Percentiles rank a stretch among this genome's conserved stretches.
Evolutionary conservation across 2,888 invertebrate species (phyloP).

Genomic region (Gonocerus acuteangulatus): DNA sequence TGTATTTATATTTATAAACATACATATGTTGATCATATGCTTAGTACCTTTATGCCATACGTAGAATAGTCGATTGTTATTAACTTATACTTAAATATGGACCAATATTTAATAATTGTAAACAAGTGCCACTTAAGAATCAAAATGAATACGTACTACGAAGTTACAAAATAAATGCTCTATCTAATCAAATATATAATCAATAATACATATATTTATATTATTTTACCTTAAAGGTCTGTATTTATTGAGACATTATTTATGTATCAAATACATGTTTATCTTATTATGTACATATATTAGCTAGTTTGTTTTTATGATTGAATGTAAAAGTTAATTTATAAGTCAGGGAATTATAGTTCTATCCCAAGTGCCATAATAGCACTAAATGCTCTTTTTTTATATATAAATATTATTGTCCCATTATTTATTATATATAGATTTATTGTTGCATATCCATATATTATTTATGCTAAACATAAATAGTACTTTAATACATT

Average conservation of each 20-base stretch:
- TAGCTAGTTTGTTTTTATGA: background rate
- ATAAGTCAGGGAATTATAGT: constrained; percentile 20
- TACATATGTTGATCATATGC: background rate
- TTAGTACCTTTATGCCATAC: constrained; percentile 32
- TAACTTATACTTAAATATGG: constrained; percentile 18
- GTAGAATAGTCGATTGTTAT: constrained; percentile 20
- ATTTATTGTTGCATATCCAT: constrained; percentile 3
- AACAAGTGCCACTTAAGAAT: constrained; percentile 15
- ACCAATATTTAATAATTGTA: constrained; percentile 11
- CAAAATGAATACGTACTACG: constrained; percentile 17
- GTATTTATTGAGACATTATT: background rate
- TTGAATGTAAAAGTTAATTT: constrained; percentile 11
- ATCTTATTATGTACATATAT: background rate
- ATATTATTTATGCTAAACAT: background rate
- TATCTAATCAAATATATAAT: constrained; percentile 4
- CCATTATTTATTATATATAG: constrained; percentile 15
- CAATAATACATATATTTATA: constrained; percentile 7
- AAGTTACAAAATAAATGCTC: constrained; percentile 10
- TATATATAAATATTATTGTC: background rate
- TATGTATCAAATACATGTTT: constrained; percentile 3
- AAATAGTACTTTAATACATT: background rate
- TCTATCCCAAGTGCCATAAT: constrained; percentile 17
- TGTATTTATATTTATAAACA: background rate
- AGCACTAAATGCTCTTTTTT: constrained; percentile 20
- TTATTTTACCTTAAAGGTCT: constrained; percentile 8